phyloP scores from a whole-genome alignment of 2,797 vertebrate genomes.

The Bovichtus diacanthus region DNA sequence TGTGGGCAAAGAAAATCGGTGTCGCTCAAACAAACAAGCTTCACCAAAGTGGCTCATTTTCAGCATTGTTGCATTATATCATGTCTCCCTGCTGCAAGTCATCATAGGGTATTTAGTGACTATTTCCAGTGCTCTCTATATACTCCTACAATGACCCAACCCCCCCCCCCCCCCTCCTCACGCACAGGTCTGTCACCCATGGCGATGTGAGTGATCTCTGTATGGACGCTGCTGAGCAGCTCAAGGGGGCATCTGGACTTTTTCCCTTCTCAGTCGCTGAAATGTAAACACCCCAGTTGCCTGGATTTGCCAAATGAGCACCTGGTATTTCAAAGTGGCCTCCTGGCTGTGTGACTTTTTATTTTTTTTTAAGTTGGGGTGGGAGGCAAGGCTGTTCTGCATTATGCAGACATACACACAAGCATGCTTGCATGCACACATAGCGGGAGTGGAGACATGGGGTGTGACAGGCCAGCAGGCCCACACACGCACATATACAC shows the following conservation, averaged over 20 bases:
- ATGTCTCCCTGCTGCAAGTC: conserved; percentile 57
- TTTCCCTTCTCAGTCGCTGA: conserved; percentile 82
- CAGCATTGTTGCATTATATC: conserved; percentile 64
- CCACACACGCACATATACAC: conserved; percentile 59
- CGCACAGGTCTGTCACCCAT: conserved; percentile 74
- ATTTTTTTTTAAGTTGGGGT: conserved; percentile 53
- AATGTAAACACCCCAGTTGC: conserved; percentile 85
- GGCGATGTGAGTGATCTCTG: conserved; percentile 80
- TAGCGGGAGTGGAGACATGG: conserved; percentile 44
- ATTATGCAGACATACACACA: conserved; percentile 72
- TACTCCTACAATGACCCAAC: background rate
- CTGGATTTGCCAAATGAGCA: conserved; percentile 85
- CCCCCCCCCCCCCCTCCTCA: conserved; percentile 47
- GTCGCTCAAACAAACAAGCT: conserved; percentile 56
- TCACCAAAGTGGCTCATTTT: conserved; percentile 51
- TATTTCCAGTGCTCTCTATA: conserved; percentile 61
- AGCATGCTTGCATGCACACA: conserved; percentile 59
- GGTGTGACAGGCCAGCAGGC: conserved; percentile 63
- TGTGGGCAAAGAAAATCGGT: conserved; percentile 24
- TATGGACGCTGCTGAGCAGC: conserved; percentile 73
- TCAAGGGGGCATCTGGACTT: conserved; percentile 83
- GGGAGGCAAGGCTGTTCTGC: conserved; percentile 75
- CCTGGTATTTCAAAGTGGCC: conserved; percentile 86
- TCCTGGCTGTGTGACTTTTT: conserved; percentile 77
- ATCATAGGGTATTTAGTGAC: conserved; percentile 75